Evolutionary conservation across 2,113 vertebrate species (phyloP).

Genomic region (Trichomycterus rosablanca): DNA sequence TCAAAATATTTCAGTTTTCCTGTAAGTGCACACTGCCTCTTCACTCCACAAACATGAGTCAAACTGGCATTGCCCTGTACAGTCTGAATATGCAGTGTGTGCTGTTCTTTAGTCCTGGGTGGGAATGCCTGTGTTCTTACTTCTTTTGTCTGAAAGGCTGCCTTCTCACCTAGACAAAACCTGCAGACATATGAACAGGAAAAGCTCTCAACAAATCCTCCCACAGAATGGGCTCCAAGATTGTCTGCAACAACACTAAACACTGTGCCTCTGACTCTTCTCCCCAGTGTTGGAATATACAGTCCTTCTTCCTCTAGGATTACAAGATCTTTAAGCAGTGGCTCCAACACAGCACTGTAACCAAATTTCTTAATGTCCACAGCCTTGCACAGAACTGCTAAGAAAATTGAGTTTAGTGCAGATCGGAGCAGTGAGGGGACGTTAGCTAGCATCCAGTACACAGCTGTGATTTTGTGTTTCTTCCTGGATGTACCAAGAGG

Average conservation of each 20-base stretch:
- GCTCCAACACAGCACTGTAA: conserved; percentile 5
- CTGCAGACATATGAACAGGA: conserved; percentile 4
- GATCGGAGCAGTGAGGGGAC: conserved; percentile 17
- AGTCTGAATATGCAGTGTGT: conserved; percentile 7
- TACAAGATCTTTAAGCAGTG: conserved; percentile 3
- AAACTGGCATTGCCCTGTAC: neutral
- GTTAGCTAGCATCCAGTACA: conserved; percentile 20
- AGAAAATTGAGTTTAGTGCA: conserved; percentile 2
- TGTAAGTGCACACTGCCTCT: conserved; percentile 13
- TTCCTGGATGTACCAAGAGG: conserved; percentile 1
- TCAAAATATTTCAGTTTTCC: conserved; percentile 9
- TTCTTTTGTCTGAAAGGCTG: conserved; percentile 20
- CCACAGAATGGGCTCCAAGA: conserved; percentile 18
- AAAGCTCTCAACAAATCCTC: conserved; percentile 23
- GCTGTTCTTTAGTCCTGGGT: conserved; percentile 5
- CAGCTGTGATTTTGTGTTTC: conserved; percentile 5
- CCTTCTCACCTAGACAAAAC: conserved; percentile 10
- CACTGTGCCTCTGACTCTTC: conserved; percentile 14
- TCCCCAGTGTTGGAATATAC: conserved; percentile 26
- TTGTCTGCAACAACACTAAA: conserved; percentile 10
- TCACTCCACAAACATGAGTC: conserved; percentile 20
- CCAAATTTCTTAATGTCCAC: conserved; percentile 13
- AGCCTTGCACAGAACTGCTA: conserved; percentile 21
- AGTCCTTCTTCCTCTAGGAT: conserved; percentile 32
- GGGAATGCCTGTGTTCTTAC: conserved; percentile 22